Evolutionary conservation across 2,888 invertebrate species (phyloP).

Genomic region (Apodemia duryi): DNA sequence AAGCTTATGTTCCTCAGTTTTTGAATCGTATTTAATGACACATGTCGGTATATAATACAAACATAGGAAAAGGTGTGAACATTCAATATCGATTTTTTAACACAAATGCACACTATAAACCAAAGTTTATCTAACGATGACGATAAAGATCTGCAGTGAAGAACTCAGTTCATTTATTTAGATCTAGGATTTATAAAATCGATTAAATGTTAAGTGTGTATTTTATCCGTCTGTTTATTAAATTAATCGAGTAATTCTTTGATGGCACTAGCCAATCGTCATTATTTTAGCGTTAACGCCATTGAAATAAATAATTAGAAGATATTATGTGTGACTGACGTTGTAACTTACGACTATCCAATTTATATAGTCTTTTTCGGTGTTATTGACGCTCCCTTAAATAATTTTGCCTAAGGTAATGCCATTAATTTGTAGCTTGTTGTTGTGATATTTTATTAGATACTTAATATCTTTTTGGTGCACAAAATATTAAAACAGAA

Average conservation of each 20-base stretch:
- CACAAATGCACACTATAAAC: too few species aligned
- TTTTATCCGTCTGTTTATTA: not conserved
- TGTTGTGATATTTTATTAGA: conserved; percentile 7
- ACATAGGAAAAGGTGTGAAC: too few species aligned
- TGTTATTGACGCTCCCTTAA: not conserved
- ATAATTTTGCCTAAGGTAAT: not conserved
- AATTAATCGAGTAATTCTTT: not conserved
- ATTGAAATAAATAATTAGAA: not conserved
- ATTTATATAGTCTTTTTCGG: not conserved
- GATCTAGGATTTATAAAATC: not conserved
- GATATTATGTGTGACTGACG: not conserved
- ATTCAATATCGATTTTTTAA: too few species aligned
- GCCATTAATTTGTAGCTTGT: not conserved
- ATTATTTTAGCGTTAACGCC: not conserved
- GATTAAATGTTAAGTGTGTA: not conserved
- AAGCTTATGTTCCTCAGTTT: too few species aligned
- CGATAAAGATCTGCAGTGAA: too few species aligned
- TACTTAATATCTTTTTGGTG: conserved; percentile 3
- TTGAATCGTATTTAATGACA: too few species aligned
- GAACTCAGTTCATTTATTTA: not conserved
- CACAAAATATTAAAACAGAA: conserved; percentile 11
- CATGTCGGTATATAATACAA: too few species aligned
- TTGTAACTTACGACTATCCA: too few species aligned
- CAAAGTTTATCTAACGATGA: too few species aligned
- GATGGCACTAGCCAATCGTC: not conserved